Evolutionary conservation across 2,113 vertebrate species (phyloP).

Genomic region (Hippocampus mohnikei): DNA sequence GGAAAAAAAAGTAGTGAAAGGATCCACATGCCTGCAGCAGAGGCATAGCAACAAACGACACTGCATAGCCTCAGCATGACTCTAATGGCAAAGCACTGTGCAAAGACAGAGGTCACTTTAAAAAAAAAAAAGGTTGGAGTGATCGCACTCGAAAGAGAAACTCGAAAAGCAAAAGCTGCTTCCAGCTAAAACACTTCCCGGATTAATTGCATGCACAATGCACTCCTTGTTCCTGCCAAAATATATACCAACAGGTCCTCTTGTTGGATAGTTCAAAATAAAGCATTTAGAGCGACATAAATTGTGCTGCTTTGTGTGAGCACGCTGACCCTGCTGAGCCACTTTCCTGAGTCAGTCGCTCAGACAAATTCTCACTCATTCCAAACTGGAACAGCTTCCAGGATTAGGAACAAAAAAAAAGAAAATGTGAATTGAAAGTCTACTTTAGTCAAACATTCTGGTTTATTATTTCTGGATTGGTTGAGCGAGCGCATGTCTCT

Average conservation of each 20-base stretch:
- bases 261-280: slow-evolving; percentile 7
- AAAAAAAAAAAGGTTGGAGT: slow-evolving; percentile 7
- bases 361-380: slow-evolving; percentile 11
- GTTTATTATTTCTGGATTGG: neutral
- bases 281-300: slow-evolving; percentile 15
- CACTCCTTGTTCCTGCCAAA: slow-evolving; percentile 8
- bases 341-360: slow-evolving; percentile 14
- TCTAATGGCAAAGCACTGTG: slow-evolving; percentile 42
- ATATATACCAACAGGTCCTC: slow-evolving; percentile 6
- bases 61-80: slow-evolving; percentile 54
- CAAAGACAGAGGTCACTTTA: slow-evolving; percentile 39
- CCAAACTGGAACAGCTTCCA: neutral
- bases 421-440: neutral
- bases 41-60: slow-evolving; percentile 70
- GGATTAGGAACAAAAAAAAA: neutral
- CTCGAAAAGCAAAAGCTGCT: slow-evolving; percentile 17
- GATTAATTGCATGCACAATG: slow-evolving; percentile 1
- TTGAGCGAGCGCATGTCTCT: neutral
- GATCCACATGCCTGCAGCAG: slow-evolving; percentile 56
- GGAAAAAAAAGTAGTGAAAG: slow-evolving; percentile 35
- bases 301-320: slow-evolving; percentile 15
- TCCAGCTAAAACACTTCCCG: slow-evolving; percentile 22
- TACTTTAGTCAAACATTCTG: neutral
- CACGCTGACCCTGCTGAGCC: slow-evolving; percentile 6
- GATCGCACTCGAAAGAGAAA: slow-evolving; percentile 19